Percentiles rank a stretch among this genome's conserved stretches.
phyloP scores from a whole-genome alignment of 1,140 invertebrate genomes.

The Drosophila sulfurigaster region DNA sequence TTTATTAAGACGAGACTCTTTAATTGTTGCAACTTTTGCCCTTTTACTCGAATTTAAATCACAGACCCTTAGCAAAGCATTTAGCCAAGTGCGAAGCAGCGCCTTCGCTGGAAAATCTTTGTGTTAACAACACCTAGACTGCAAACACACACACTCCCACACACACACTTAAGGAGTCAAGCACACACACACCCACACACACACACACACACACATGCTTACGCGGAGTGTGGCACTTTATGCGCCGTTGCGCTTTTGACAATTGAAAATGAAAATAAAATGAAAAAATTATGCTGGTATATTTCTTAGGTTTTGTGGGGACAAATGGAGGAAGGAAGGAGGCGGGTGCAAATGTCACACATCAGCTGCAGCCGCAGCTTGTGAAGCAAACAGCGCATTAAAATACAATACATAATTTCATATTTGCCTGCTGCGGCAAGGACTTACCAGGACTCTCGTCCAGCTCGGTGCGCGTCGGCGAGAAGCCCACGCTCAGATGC shows the following conservation, averaged over 20 bases:
- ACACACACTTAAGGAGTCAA: constrained; percentile 25
- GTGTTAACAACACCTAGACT: constrained; percentile 58
- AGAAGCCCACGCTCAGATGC: constrained; percentile 80
- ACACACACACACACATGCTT: constrained; percentile 12
- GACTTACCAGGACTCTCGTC: constrained; percentile 84
- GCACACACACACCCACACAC: no score
- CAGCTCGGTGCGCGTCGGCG: constrained; percentile 82
- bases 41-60: constrained; percentile 6
- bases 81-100: constrained; percentile 56
- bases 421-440: constrained; percentile 12
- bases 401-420: constrained; percentile 46
- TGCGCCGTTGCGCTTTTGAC: constrained; percentile 69
- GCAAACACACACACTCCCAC: constrained; percentile 11
- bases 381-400: constrained; percentile 50
- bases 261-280: constrained; percentile 61
- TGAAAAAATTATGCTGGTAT: constrained; percentile 49
- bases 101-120: constrained; percentile 58
- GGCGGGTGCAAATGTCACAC: constrained; percentile 21
- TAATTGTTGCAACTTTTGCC: constrained; percentile 43
- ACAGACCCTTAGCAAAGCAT: constrained; percentile 31
- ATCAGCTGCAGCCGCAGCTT: constrained; percentile 30
- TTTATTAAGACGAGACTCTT: background rate
- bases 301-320: constrained; percentile 46
- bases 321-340: background rate
- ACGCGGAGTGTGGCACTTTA: constrained; percentile 75